Percentiles rank a stretch among this genome's conserved stretches.
phyloP scores from a whole-genome alignment of 2,888 invertebrate species.

The Troides aeacus region DNA sequence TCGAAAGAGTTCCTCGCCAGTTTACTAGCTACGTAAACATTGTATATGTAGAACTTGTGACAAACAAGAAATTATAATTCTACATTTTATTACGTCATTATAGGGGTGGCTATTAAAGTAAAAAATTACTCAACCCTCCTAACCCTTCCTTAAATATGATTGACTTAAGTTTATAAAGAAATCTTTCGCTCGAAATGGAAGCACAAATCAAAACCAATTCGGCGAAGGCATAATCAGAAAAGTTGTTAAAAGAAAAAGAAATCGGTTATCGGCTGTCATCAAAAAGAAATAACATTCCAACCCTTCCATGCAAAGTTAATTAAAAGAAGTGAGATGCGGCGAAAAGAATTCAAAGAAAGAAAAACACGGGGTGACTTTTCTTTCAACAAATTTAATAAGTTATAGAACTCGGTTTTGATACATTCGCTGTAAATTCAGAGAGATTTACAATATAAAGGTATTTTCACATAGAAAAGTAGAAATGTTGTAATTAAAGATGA shows the following conservation, averaged over 20 bases:
- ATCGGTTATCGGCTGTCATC: slow-evolving; percentile 76
- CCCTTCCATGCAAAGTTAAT: slow-evolving; percentile 71
- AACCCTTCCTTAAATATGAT: too few relatives aligned
- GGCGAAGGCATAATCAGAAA: slow-evolving; percentile 54
- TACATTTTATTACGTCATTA: not conserved
- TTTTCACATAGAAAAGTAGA: too few relatives aligned
- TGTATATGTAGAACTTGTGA: too few relatives aligned
- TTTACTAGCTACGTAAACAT: too few relatives aligned
- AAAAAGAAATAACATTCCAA: slow-evolving; percentile 70
- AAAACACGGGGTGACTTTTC: slow-evolving; percentile 26
- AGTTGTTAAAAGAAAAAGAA: slow-evolving; percentile 54
- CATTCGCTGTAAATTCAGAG: too few relatives aligned
- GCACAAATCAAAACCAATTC: slow-evolving; percentile 57
- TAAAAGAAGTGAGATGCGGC: slow-evolving; percentile 53
- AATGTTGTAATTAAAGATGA: too few relatives aligned
- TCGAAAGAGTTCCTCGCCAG: too few relatives aligned
- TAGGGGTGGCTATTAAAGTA: too few relatives aligned
- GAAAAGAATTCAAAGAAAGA: slow-evolving; percentile 40
- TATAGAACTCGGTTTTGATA: slow-evolving; percentile 4
- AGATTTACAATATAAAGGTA: too few relatives aligned
- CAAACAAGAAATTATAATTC: too few relatives aligned
- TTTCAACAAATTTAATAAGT: slow-evolving; percentile 19
- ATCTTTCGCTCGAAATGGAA: slow-evolving; percentile 33
- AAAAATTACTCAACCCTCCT: too few relatives aligned
- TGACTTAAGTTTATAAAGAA: too few relatives aligned